Conservation (phyloP, 2,797 vertebrate species). For the Sebastolobus altivelis region DNA sequence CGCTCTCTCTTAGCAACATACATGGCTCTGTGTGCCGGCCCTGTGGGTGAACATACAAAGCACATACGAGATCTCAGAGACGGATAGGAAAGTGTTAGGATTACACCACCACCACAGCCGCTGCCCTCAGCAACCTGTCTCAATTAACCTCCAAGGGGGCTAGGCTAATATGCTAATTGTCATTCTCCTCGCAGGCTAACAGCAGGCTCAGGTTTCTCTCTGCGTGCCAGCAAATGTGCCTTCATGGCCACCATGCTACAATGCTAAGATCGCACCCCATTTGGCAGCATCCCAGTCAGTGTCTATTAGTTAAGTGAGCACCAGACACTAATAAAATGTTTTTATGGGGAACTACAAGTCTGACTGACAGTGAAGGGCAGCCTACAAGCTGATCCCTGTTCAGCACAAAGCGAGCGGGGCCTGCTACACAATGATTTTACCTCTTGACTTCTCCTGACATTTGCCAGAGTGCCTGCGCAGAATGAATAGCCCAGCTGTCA, state of each 20-base stretch:
- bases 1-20: slow-evolving; percentile 24
- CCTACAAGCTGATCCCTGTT: slow-evolving; percentile 47
- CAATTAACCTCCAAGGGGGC: slow-evolving; percentile 67
- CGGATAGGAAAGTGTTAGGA: slow-evolving; percentile 47
- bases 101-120: slow-evolving; percentile 23
- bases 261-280: slow-evolving; percentile 59
- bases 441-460: slow-evolving; percentile 75
- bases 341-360: slow-evolving; percentile 54
- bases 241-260: slow-evolving; percentile 44
- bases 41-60: slow-evolving; percentile 32
- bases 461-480: slow-evolving; percentile 54
- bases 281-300: slow-evolving; percentile 59
- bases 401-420: slow-evolving; percentile 14
- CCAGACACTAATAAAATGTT: slow-evolving; percentile 56
- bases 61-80: slow-evolving; percentile 15
- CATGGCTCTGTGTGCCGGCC: slow-evolving; percentile 11
- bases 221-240: slow-evolving; percentile 33
- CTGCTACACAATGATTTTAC: slow-evolving; percentile 57
- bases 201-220: slow-evolving; percentile 58
- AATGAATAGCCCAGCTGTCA: slow-evolving; percentile 72
- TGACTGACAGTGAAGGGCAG: slow-evolving; percentile 52
- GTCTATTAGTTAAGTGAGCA: slow-evolving; percentile 48
- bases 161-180: slow-evolving; percentile 71
- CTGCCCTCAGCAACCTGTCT: slow-evolving; percentile 53
- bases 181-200: slow-evolving; percentile 57